phyloP scores from a whole-genome alignment of 2,888 invertebrate species.

The Caenorhabditis sp. region DNA sequence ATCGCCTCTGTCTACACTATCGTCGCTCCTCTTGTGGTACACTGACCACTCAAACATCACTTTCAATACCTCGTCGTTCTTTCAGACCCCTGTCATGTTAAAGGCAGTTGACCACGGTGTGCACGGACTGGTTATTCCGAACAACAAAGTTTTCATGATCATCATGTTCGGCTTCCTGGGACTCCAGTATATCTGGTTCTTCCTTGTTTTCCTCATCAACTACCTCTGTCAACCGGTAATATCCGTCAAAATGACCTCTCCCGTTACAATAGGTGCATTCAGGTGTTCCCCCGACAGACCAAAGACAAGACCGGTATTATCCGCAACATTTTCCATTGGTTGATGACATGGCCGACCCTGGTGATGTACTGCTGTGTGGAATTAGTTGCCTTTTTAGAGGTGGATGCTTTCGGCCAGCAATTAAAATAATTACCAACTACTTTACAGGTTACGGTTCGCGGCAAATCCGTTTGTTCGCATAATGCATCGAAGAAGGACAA shows the following conservation, averaged over 20 bases:
- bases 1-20: slow-evolving; percentile 73
- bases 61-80: not conserved
- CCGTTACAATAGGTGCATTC: slow-evolving; percentile 29
- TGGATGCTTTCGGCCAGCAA: slow-evolving; percentile 20
- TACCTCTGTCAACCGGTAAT: slow-evolving; percentile 70
- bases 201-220: slow-evolving; percentile 68
- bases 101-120: slow-evolving; percentile 62
- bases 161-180: slow-evolving; percentile 74
- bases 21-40: slow-evolving; percentile 71
- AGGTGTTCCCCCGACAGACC: slow-evolving; percentile 69
- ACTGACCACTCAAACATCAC: not conserved
- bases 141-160: slow-evolving; percentile 67
- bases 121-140: slow-evolving; percentile 68
- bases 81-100: slow-evolving; percentile 71
- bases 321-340: slow-evolving; percentile 72
- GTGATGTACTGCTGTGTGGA: slow-evolving; percentile 73
- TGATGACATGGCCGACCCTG: slow-evolving; percentile 73
- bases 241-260: slow-evolving; percentile 14
- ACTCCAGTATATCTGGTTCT: slow-evolving; percentile 73
- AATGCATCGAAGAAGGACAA: slow-evolving; percentile 76
- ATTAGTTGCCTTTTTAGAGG: slow-evolving; percentile 72
- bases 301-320: slow-evolving; percentile 73
- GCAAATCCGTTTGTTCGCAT: slow-evolving; percentile 75
- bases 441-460: slow-evolving; percentile 71
- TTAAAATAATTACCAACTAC: slow-evolving; percentile 38